A percentile compares a stretch with the other conserved stretches of the same genome.
Conservation (phyloP, 2,113 vertebrate genomes). For the Xiphophorus couchianus region DNA sequence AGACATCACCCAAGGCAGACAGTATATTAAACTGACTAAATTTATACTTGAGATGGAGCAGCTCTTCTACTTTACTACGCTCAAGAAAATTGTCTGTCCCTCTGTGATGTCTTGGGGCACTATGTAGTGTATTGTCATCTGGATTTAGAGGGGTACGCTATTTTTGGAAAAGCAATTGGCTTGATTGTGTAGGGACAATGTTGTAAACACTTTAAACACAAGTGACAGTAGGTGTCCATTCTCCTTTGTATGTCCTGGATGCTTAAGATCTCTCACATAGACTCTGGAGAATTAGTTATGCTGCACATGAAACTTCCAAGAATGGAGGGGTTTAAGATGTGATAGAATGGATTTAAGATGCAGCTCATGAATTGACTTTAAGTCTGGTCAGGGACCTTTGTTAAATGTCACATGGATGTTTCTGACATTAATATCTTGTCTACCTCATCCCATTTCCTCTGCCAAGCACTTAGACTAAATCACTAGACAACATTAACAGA, state of each 20-base stretch:
- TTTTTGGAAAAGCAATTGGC: conserved; percentile 39
- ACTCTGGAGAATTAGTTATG: conserved; percentile 2
- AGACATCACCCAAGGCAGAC: conserved; percentile 42
- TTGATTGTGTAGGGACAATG: conserved; percentile 32
- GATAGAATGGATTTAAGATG: conserved; percentile 9
- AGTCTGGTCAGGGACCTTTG: conserved; percentile 1
- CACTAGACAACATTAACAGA: neutral
- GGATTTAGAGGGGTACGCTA: conserved; percentile 39
- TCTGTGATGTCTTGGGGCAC: conserved; percentile 29
- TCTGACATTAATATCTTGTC: neutral
- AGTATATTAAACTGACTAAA: conserved; percentile 47
- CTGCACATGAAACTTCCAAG: conserved; percentile 4
- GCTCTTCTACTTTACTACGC: conserved; percentile 34
- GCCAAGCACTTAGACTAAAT: conserved; percentile 2
- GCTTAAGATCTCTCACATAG: neutral
- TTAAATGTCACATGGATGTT: neutral
- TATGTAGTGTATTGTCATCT: conserved; percentile 28
- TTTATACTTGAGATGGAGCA: conserved; percentile 24
- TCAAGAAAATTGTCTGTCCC: conserved; percentile 49
- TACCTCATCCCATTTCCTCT: neutral
- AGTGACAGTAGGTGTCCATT: conserved; percentile 38
- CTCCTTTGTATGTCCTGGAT: conserved; percentile 12
- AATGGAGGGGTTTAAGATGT: neutral
- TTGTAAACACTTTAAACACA: conserved; percentile 20
- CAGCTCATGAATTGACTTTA: neutral